Evolutionary conservation across 2,888 invertebrate genomes (phyloP), one percentile per base, ranked within the genome.

Genomic region (Asteroscopus sphinx): DNA sequence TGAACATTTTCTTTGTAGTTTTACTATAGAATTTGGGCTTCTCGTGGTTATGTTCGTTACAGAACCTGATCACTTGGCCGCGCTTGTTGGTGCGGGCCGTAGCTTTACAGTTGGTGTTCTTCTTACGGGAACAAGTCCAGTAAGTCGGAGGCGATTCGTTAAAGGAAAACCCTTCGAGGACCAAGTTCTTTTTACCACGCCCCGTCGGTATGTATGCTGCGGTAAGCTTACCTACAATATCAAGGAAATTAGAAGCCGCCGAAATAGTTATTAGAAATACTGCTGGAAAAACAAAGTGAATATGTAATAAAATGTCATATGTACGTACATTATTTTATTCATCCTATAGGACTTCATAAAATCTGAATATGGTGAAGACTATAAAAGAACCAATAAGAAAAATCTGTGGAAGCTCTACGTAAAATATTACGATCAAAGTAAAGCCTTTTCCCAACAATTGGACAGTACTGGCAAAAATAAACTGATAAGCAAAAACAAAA

Each of bases 191-290:
- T 67, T 86, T 89, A 15, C 91, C 90, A 25, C 84, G 78, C 9
- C 80, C 81, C 3, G 91, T 90, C 5, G 90, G 90, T 56, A 91
- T 80, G 52, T 92, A 92, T 7, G 86, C 90, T 13, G 90, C 91
- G 16, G 68, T 75, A 62, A 84, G 59, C 47, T 73, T 71, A 25
- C 77, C 87, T 88, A 81, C 9, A 88, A 88, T 36, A 16, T 63
- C 32, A 63, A 42, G 11, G 26, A 6, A 57, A 40, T 47, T 56
- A 21, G 21, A 48, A 56, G 35, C 32, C n/a, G 9, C 32, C 26
- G 41, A 44, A 17, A 32, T 44, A 9, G 4, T 21, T 6, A 21
- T 21, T 21, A 3, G 4, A 21, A 21, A 21, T 21, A 6, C 21
- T 21, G 21, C 21, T 6, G 17, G 17, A 32, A 17, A 12, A n/a